Evolutionary conservation across 2,113 vertebrate species (phyloP).

Genomic region (Mormyrus lacerda): DNA sequence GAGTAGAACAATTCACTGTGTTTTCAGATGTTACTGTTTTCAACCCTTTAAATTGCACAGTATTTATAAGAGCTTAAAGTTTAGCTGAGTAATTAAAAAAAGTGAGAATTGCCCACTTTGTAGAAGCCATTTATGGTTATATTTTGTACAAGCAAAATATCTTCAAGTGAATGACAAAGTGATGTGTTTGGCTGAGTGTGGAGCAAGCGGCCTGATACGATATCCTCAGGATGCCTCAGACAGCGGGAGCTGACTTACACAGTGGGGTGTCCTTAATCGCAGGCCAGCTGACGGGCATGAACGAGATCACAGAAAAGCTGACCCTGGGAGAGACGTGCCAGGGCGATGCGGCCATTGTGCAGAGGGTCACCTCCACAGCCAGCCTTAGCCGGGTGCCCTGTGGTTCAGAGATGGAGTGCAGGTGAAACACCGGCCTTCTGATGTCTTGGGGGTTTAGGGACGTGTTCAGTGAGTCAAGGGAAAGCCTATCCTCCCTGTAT

Average conservation of each 20-base stretch:
- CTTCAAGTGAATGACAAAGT: not conserved
- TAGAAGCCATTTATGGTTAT: not conserved
- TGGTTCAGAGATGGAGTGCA: conserved; percentile 82
- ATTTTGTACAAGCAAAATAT: not conserved
- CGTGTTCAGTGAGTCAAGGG: too few relatives aligned
- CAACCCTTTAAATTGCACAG: not conserved
- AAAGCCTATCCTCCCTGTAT: not conserved
- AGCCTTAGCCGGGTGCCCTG: conserved; percentile 89
- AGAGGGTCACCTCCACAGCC: conserved; percentile 75
- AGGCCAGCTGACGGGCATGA: conserved; percentile 97
- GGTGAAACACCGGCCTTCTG: conserved; percentile 57
- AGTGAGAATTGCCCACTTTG: not conserved
- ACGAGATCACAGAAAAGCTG: conserved; percentile 87
- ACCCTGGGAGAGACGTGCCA: conserved; percentile 62
- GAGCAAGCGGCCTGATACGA: not conserved
- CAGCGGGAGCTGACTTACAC: not conserved
- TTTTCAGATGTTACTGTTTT: not conserved
- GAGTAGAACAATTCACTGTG: not conserved
- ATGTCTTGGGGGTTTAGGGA: not conserved
- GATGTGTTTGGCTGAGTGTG: not conserved
- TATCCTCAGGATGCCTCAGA: not conserved
- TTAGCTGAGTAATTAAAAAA: not conserved
- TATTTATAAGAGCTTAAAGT: not conserved
- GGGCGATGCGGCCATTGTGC: conserved; percentile 77
- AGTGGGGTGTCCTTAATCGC: conserved; percentile 9